Base-by-base conservation (phyloP, 1,140 invertebrate species). In the Drosophila varians region DNA sequence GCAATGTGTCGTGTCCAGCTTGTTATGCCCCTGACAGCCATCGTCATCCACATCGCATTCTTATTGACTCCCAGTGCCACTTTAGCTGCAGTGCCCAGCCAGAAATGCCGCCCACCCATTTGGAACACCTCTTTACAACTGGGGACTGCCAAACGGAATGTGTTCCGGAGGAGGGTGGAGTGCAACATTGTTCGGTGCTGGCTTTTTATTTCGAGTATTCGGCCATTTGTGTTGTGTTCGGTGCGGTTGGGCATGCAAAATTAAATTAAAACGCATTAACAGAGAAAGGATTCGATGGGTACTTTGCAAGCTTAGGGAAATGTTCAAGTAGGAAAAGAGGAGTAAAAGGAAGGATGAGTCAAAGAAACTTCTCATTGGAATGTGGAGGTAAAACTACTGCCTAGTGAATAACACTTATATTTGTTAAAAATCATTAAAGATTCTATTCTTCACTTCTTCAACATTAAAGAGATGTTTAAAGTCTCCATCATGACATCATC, bases 211-310 rank as follows among this genome's bases (percentile, higher is more conserved):
- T 71, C 36, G 45, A 64, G 54, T 57, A 79, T 75, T 66, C 70
- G 57, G 43, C 64, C 74, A 74, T 83, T 80, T 69, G 69, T 42
- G 55, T 70, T 83, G 56, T 73, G 49, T 49, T 61, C 55, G 53
- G 62, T 84, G 80, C 66, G 76, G 76, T 77, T 65, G 73, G 56
- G 65, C 69, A 75, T 87, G 82, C 74, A 77, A 87, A 87, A 87
- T 87, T 87, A 87, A 87, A 87, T 87, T 87, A 87, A 86, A 86
- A 84, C 61, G 61, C 82, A 87, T 86, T 86, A 87, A 82, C 77
- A 66, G 66, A 47, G 46, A 60, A 48, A 49, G 53, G 38, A 43
- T 31, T 14, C 11, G 36, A 34, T 14, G 51, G 36, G 47, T 36
- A 25, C 18, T 58, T 62, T 57, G 26, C 14, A 28, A 45, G 52